Conservation (phyloP, 64 coral and sea anemone genomes). For the Hydrozoanthus tunicans region DNA sequence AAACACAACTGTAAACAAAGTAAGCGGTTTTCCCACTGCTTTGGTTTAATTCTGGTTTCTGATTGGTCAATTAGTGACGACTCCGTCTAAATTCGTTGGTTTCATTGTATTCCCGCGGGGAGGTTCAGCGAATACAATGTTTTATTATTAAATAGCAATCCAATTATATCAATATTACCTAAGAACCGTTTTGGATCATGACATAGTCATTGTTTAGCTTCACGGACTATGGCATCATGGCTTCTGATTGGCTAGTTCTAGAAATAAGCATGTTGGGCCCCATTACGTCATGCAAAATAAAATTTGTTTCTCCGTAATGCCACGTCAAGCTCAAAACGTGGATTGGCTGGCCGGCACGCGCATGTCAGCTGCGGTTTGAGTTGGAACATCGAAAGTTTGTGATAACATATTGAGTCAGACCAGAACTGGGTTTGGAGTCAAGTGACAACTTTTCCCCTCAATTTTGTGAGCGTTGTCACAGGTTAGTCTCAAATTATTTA, state of each 20-base stretch:
- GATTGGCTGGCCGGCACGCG: slow-evolving; percentile 82
- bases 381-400: slow-evolving; percentile 95
- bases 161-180: slow-evolving; percentile 99
- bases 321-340: slow-evolving; percentile 95
- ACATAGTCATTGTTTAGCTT: slow-evolving; percentile 96
- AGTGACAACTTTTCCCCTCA: slow-evolving; percentile 78
- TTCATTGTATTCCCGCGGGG: slow-evolving; percentile 34
- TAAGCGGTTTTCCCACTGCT: slow-evolving; percentile 37
- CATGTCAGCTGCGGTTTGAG: slow-evolving; percentile 60
- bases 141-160: slow-evolving; percentile 99
- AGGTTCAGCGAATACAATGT: slow-evolving; percentile 69
- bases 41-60: slow-evolving; percentile 13
- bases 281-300: slow-evolving; percentile 99
- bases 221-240: slow-evolving; percentile 72
- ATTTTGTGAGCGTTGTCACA: slow-evolving; percentile 92
- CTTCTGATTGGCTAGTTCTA: slow-evolving; percentile 75
- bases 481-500: slow-evolving; percentile 75
- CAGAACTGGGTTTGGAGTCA: slow-evolving; percentile 60
- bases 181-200: slow-evolving; percentile 98
- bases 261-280: slow-evolving; percentile 86
- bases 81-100: slow-evolving; percentile 60
- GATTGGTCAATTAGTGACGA: slow-evolving; percentile 66
- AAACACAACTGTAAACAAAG: slow-evolving; percentile 51
- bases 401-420: slow-evolving; percentile 83
- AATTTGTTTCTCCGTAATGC: slow-evolving; percentile 99